Conservation (phyloP, 2,888 invertebrate genomes). For the Drosophila greeni region DNA sequence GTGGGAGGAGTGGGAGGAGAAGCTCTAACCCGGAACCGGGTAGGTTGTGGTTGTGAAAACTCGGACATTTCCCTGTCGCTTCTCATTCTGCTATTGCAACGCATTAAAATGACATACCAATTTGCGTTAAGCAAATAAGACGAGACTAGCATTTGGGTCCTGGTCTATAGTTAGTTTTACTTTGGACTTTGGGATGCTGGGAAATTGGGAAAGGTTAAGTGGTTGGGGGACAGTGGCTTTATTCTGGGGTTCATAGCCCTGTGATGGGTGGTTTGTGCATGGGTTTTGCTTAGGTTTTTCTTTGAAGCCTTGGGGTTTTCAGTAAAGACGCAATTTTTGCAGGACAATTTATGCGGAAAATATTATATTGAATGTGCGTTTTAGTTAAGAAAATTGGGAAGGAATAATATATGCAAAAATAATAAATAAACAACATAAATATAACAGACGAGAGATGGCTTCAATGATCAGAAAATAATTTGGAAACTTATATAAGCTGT, state of each 20-base stretch:
- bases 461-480: too few species aligned
- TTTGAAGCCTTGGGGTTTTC: not conserved
- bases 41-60: conserved; percentile 42
- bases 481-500: not conserved
- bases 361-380: not conserved
- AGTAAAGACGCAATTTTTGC: not conserved
- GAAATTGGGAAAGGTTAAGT: conserved; percentile 7
- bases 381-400: not conserved
- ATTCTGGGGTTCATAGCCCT: conserved; percentile 12
- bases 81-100: conserved; percentile 55
- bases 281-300: not conserved
- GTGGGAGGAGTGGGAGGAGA: conserved; percentile 3
- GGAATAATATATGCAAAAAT: not conserved
- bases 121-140: conserved; percentile 73
- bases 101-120: conserved; percentile 74
- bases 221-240: conserved; percentile 15
- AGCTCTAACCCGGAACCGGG: conserved; percentile 39
- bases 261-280: conserved; percentile 13
- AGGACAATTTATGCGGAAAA: not conserved
- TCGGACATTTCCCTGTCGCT: conserved; percentile 36
- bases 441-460: too few species aligned
- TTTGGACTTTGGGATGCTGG: not conserved
- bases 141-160: conserved; percentile 54
- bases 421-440: not conserved
- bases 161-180: conserved; percentile 14